Evolutionary conservation across 2,113 vertebrate genomes (phyloP).

Genomic region (Menura novaehollandiae): DNA sequence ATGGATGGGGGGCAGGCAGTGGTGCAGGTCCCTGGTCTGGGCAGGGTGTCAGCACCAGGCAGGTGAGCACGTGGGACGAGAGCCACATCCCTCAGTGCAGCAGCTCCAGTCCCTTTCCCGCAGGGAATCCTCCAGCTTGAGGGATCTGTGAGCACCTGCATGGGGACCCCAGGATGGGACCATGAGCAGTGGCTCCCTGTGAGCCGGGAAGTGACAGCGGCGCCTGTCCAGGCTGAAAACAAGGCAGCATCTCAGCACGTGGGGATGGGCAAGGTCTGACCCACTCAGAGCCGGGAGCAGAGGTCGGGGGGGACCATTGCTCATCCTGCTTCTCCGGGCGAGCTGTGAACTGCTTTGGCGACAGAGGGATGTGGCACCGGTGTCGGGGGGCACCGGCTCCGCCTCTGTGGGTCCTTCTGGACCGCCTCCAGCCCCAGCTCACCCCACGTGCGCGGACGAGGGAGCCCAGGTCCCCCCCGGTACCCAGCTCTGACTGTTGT

Average conservation of each 20-base stretch:
- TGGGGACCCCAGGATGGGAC: neutral
- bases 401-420: neutral
- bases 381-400: fast-evolving
- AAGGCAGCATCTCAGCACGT: neutral
- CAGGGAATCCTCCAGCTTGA: neutral
- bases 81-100: neutral
- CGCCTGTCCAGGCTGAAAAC: neutral
- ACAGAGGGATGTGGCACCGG: neutral
- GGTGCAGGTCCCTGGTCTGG: too few species aligned
- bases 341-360: neutral
- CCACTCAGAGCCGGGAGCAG: neutral
- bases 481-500: neutral
- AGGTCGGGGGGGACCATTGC: fast-evolving
- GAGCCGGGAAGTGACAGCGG: neutral
- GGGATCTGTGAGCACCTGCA: fast-evolving
- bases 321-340: fast-evolving
- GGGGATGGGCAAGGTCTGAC: neutral
- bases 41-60: neutral
- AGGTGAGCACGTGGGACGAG: fast-evolving
- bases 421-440: neutral
- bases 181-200: fast-evolving
- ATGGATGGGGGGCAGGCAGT: fast-evolving
- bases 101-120: neutral
- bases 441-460: fast-evolving
- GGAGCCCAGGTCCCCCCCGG: neutral